These are phyloP conservation scores for Penelope pileata DNA, from an alignment of 2,113 vertebrate species.

Conservation along the genomic window DNA sequence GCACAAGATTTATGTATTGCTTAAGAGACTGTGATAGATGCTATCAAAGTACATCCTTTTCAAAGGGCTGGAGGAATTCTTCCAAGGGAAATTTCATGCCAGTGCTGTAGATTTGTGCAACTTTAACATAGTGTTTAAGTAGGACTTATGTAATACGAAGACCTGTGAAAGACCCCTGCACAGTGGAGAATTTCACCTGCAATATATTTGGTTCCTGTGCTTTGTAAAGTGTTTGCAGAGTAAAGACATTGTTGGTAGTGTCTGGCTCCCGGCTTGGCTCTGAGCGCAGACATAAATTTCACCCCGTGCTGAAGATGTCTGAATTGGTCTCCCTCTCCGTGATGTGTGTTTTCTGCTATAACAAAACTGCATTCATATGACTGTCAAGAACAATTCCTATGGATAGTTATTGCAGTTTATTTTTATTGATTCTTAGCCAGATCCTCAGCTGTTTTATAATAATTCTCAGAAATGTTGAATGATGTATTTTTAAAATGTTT, in stretches of 20 bases:
- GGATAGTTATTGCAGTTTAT: not conserved
- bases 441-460: not conserved
- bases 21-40: constrained; percentile 42
- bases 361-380: not conserved
- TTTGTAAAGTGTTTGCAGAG: constrained; percentile 25
- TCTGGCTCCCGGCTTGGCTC: not conserved
- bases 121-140: constrained; percentile 40
- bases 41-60: constrained; percentile 31
- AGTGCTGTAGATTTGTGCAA: constrained; percentile 17
- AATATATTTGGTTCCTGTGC: constrained; percentile 41
- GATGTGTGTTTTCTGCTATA: not conserved
- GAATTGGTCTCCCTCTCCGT: not conserved
- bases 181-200: constrained; percentile 24
- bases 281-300: constrained; percentile 14
- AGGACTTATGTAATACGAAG: constrained; percentile 19
- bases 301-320: not conserved
- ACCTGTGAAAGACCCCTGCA: constrained; percentile 48
- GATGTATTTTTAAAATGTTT: not conserved
- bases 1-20: constrained; percentile 37
- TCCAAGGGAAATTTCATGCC: constrained; percentile 43
- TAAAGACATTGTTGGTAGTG: constrained; percentile 10
- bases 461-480: not conserved
- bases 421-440: not conserved
- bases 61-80: constrained; percentile 30
- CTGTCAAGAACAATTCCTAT: not conserved